These are phyloP conservation scores for Aegotheles bennettii DNA, from an alignment of 2,113 vertebrate genomes.

Conservation along the genomic window DNA sequence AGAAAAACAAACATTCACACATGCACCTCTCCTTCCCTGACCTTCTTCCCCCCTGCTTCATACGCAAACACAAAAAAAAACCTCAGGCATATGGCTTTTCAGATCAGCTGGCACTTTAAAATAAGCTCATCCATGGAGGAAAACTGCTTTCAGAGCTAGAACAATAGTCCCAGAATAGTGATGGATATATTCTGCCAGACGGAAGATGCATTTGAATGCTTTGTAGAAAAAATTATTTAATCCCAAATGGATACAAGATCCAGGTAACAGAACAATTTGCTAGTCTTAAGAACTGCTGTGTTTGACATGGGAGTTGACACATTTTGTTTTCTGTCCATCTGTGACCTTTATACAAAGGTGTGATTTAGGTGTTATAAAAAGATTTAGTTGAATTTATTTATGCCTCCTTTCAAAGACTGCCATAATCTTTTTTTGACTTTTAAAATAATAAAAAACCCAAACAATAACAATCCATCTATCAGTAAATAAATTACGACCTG, in stretches of 20 bases:
- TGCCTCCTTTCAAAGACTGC: not conserved
- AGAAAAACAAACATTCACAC: not conserved
- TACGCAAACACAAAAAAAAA: not conserved
- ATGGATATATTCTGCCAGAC: constrained; percentile 36
- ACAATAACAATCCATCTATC: not conserved
- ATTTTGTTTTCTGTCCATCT: not conserved
- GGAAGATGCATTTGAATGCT: constrained; percentile 40
- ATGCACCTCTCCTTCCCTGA: not conserved
- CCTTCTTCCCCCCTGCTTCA: not conserved
- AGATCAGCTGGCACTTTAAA: constrained; percentile 51
- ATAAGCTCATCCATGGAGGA: constrained; percentile 32
- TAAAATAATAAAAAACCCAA: not conserved
- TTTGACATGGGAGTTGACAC: not conserved
- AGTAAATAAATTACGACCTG: constrained; percentile 2
- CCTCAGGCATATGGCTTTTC: constrained; percentile 27
- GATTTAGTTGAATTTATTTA: constrained; percentile 4
- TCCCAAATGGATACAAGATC: constrained; percentile 23
- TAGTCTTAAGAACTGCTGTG: not conserved
- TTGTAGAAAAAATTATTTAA: constrained; percentile 16
- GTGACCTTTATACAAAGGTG: constrained; percentile 3
- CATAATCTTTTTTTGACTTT: constrained; percentile 22
- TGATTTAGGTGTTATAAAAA: constrained; percentile 21
- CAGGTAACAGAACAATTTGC: constrained; percentile 7
- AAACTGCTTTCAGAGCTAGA: constrained; percentile 50
- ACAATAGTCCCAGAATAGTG: not conserved